These are phyloP conservation scores for Caenorhabditis afra DNA, from an alignment of 2,888 invertebrate genomes.

Conservation along the genomic window DNA sequence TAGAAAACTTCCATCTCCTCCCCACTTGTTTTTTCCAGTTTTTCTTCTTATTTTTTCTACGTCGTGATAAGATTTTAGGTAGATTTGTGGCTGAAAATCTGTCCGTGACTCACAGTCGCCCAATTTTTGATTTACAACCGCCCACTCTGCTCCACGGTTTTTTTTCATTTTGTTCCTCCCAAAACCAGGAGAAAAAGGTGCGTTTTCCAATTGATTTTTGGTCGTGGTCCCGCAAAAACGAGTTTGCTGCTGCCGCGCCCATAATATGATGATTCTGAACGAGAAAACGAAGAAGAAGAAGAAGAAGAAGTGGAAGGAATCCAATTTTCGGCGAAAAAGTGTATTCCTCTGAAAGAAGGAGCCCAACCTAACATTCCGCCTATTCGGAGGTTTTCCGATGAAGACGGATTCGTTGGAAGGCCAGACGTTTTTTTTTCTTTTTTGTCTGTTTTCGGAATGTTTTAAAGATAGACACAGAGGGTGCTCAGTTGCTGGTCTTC, in stretches of 20 bases:
- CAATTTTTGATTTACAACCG: too few relatives aligned
- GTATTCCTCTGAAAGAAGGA: not conserved
- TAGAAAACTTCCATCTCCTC: not conserved
- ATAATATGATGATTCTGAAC: slow-evolving; percentile 10
- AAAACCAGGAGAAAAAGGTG: too few relatives aligned
- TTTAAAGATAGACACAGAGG: too few relatives aligned
- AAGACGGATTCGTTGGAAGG: too few relatives aligned
- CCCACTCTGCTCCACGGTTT: too few relatives aligned
- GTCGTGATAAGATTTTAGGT: not conserved
- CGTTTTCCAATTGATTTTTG: not conserved
- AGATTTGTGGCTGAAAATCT: slow-evolving; percentile 1
- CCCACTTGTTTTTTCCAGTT: not conserved
- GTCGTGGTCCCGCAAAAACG: not conserved
- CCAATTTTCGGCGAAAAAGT: slow-evolving; percentile 40
- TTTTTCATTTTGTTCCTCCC: too few relatives aligned
- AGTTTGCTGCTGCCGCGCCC: not conserved
- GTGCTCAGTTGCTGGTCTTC: too few relatives aligned
- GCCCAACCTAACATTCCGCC: not conserved
- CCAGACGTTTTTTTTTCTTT: not conserved
- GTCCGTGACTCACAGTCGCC: too few relatives aligned
- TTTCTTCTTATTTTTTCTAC: not conserved
- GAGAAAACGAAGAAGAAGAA: slow-evolving; percentile 18
- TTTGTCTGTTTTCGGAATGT: not conserved
- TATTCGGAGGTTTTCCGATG: not conserved
- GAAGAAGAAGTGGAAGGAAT: slow-evolving; percentile 41